Base-by-base conservation (phyloP, 2,797 vertebrate genomes). In the Anomalospiza imberbis region DNA sequence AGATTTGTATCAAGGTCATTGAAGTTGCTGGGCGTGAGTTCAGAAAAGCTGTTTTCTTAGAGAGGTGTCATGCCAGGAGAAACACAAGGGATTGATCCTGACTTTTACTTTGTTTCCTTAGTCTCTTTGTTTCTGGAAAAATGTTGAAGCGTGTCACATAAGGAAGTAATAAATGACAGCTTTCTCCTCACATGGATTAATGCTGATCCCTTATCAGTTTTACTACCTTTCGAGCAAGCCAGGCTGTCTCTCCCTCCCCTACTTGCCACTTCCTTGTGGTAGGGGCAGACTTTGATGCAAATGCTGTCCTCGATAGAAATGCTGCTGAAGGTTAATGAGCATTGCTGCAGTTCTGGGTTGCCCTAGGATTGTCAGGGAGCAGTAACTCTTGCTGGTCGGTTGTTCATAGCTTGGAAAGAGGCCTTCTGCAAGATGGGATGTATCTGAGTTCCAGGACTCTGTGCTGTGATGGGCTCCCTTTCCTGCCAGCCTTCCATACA, bases 1-100 rank as follows among this genome's bases (percentile, higher is more conserved):
- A 75, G 61, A 72, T 94, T 74, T 90, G n/a, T 90, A 68, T 88
- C 60, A 94, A 91, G 91, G 83, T 95, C 83, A 53, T 85, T 77
- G 76, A 95, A 90, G 88, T 60, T 66, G 24, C 29, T 94, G 71
- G 66, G 79, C 1, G 2, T 90, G 70, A 81, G 36, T 87, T 91
- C 63, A 91, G 66, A 80, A 51, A 88, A 80, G 22, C 65, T 68
- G 61, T 91, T 94, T 95, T 89, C 76, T 65, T 78, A 74, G 79
- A 58, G 78, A 88, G 73, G 47, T 95, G 66, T 86, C 50, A 32
- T 86, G 77, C 90, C 81, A 77, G 92, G 68, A 91, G 85, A 89
- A 95, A 79, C 75, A 65, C 36, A 66, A 82, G 40, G 3, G 9
- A 38, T 45, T 88, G 53, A 67, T 84, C 2, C 3, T 81, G 58